Evolutionary conservation across 2,888 invertebrate species (phyloP), one percentile per base, ranked within the genome.

Genomic region (Harpagoxenus sublaevis): DNA sequence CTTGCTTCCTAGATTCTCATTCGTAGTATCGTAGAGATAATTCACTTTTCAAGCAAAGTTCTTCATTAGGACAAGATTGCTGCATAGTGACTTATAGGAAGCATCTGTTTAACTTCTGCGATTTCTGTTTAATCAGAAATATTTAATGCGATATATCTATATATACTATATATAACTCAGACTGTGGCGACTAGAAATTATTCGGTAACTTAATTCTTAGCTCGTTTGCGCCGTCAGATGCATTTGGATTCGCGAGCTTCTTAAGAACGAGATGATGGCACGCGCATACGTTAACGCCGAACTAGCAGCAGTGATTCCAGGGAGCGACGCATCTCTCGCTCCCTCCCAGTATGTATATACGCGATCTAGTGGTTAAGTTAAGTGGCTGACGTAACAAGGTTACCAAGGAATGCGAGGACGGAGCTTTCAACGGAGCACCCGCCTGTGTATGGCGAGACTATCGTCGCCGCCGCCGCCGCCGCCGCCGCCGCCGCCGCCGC

Each of bases 331-430:
- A 86, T 62, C 77, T 70, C 51, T 18, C 62, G 5, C 48, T 35
- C 57, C 35, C 68, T 35, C 60, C 2, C 51, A 28, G 82, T 63
- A 85, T 70, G 82, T 63, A 85, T 70, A 78, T 88, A 87, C 77
- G 85, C 89, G 88, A 89, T 92, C 89, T 86, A 66, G 89, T 84
- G 92, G 92, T 91, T 92, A 92, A 92, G 89, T 92, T 91, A 92
- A 93, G 91, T 91, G 91, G 93, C 87, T 92, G 92, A 90, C 88
- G 87, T 93, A 93, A 93, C 90, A 86, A 92, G 91, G 90, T 93
- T 93, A 93, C 83, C 73, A 84, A 91, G 92, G 90, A 92, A 92
- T 91, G 91, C 87, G 88, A 89, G 89, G 86, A 88, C 89, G 88
- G 86, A 28, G 92, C 91, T 93, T 92, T 92, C 91, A 91, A 83